These are phyloP conservation scores for Vanessa tameamea DNA, from an alignment of 1,140 invertebrate genomes.

Conservation along the genomic window DNA sequence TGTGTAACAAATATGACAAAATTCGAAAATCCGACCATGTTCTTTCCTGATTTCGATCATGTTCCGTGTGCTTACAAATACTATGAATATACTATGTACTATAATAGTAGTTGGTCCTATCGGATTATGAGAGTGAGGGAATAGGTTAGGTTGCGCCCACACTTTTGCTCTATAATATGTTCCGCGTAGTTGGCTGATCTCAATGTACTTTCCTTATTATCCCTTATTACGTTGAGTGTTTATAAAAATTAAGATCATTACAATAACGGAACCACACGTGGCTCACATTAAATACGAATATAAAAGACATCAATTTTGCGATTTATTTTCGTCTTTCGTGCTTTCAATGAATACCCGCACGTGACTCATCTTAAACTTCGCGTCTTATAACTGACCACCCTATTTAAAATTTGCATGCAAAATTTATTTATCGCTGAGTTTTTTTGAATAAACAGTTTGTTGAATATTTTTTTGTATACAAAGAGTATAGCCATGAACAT, in stretches of 20 bases:
- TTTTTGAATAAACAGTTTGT: conserved; percentile 16
- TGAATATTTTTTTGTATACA: not conserved
- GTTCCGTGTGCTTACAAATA: no score
- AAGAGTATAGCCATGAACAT: not conserved
- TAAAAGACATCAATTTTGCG: conserved; percentile 15
- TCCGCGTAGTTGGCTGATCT: no score
- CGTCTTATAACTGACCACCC: conserved; percentile 37
- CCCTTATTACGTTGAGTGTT: no score
- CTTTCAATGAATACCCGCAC: conserved; percentile 26
- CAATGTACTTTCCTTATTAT: no score
- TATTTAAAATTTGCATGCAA: conserved; percentile 40
- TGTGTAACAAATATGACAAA: no score
- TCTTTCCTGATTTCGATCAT: no score
- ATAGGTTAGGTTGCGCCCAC: no score
- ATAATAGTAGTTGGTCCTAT: no score
- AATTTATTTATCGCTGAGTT: conserved; percentile 31
- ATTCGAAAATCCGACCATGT: no score
- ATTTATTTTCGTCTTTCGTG: conserved; percentile 3
- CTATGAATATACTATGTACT: no score
- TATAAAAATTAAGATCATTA: not conserved
- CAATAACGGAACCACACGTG: conserved; percentile 14
- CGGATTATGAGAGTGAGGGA: no score
- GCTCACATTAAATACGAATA: conserved; percentile 14
- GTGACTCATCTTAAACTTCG: conserved; percentile 34
- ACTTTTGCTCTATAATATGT: no score